Evolutionary conservation across 2,797 vertebrate genomes (phyloP).

Genomic region (Sus cebifrons): DNA sequence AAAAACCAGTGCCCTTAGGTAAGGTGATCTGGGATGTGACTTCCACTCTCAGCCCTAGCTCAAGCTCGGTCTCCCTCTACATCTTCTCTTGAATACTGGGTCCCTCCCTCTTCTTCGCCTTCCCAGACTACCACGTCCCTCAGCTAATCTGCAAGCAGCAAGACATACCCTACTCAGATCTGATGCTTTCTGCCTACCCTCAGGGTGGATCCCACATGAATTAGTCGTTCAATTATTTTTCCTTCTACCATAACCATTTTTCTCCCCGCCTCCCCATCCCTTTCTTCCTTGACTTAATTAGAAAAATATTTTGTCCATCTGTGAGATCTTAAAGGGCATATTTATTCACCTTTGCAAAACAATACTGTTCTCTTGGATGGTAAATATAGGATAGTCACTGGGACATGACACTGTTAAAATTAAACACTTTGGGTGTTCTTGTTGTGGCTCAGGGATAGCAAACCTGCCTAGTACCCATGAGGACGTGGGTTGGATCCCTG

Average conservation of each 20-base stretch:
- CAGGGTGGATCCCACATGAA: neutral
- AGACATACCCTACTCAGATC: neutral
- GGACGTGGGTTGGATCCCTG: too few species aligned
- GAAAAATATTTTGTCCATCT: neutral
- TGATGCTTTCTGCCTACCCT: neutral
- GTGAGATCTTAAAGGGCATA: neutral
- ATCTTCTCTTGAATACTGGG: neutral
- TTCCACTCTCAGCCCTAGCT: neutral
- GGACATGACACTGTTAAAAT: neutral
- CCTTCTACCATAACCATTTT: neutral
- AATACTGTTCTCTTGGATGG: neutral
- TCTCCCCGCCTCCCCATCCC: neutral
- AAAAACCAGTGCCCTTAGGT: neutral
- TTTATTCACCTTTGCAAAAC: neutral
- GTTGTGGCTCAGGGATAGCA: too few species aligned
- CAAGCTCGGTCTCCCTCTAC: neutral
- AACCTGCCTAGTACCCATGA: too few species aligned
- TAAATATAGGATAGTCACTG: neutral
- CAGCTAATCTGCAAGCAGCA: neutral
- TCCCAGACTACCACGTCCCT: neutral
- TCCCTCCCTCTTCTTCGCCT: neutral
- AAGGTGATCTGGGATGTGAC: neutral
- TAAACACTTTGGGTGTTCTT: neutral
- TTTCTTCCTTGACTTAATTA: neutral
- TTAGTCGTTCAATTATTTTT: neutral